A percentile compares a stretch with the other conserved stretches of the same genome.
Conservation (phyloP, 2,888 invertebrate species). For the Synanthedon andrenaeformis region DNA sequence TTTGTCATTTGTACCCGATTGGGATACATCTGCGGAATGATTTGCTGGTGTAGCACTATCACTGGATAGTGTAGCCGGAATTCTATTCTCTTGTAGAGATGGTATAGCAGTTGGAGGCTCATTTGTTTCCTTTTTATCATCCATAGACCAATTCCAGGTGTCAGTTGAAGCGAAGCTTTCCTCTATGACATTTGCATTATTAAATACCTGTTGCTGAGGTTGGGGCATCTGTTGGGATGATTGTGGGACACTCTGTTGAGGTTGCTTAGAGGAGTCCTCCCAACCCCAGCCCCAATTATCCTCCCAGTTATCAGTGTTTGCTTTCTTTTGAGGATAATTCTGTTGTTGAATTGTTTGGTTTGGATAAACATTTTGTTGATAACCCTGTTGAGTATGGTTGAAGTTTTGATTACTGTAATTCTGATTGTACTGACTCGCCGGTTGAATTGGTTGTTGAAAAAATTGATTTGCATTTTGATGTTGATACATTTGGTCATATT, state of each 20-base stretch:
- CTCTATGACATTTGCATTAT: slow-evolving; percentile 63
- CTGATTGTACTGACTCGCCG: slow-evolving; percentile 38
- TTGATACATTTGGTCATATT: slow-evolving; percentile 44
- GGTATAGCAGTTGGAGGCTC: slow-evolving; percentile 9
- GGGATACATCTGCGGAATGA: slow-evolving; percentile 18
- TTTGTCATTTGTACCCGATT: slow-evolving; percentile 18
- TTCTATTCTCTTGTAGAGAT: slow-evolving; percentile 17
- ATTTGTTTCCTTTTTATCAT: slow-evolving; percentile 46
- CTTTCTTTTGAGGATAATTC: slow-evolving; percentile 26
- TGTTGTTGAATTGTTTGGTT: slow-evolving; percentile 32
- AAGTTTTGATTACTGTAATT: slow-evolving; percentile 37
- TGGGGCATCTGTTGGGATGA: slow-evolving; percentile 12
- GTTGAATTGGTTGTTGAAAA: slow-evolving; percentile 27
- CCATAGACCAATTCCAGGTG: slow-evolving; percentile 74
- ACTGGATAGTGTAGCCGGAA: slow-evolving; percentile 13
- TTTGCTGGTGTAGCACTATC: slow-evolving; percentile 20
- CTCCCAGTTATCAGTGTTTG: slow-evolving; percentile 47
- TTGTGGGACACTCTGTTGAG: slow-evolving; percentile 23
- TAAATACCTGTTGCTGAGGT: slow-evolving; percentile 21
- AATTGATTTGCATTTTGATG: slow-evolving; percentile 44
- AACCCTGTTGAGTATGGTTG: slow-evolving; percentile 28
- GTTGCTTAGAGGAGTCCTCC: slow-evolving; percentile 66
- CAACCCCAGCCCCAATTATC: slow-evolving; percentile 73
- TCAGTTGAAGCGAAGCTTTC: slow-evolving; percentile 71
- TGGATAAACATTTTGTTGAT: slow-evolving; percentile 38